Conservation (phyloP, 1,140 invertebrate genomes). For the Cherax destructor region DNA sequence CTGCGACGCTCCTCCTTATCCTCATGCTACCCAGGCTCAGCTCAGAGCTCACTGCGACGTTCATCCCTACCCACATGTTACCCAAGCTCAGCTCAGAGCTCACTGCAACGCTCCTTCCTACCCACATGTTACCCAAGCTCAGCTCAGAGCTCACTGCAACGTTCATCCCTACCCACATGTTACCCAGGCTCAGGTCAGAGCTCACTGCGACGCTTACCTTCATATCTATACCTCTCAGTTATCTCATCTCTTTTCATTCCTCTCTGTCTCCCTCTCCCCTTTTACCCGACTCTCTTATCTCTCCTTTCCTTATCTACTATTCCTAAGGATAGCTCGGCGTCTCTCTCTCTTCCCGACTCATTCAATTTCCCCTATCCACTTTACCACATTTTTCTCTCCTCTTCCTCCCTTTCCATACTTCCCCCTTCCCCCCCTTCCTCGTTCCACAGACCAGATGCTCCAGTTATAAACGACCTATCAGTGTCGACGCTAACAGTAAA, state of each 20-base stretch:
- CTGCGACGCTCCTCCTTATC: no score
- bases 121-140: no score
- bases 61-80: not conserved
- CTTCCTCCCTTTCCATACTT: not conserved
- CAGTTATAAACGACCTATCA: constrained; percentile 56
- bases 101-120: no score
- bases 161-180: no score
- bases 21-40: not conserved
- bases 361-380: not conserved
- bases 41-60: no score
- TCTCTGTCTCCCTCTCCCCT: not conserved
- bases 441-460: constrained; percentile 38
- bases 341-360: not conserved
- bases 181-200: not conserved
- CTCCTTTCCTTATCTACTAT: constrained; percentile 20
- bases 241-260: not conserved
- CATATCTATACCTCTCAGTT: no score
- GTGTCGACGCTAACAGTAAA: constrained; percentile 49
- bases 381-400: not conserved
- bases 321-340: not conserved
- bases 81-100: not conserved
- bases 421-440: constrained; percentile 8
- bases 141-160: no score
- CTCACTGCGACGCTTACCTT: no score
- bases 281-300: not conserved